Evolutionary conservation across 2,888 invertebrate genomes (phyloP), one percentile per base, ranked within the genome.

Genomic region (Chesias legatella): DNA sequence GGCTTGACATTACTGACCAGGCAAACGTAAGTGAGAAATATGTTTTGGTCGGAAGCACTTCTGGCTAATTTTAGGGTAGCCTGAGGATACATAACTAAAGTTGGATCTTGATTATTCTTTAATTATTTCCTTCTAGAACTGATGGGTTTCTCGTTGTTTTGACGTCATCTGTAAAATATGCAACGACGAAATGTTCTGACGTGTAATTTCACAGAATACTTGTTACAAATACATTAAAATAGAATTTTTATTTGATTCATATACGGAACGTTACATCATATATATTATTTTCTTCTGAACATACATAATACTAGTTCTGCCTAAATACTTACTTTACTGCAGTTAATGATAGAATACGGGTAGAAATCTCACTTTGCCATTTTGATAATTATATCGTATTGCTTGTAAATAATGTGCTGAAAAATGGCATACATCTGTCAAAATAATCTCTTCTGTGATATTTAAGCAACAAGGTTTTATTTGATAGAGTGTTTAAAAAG

Each of bases 11-110:
- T 70, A 38, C 76, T 72, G 24, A 81, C 51, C 26, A 79, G 67
- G 53, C 84, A 84, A 24, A 80, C 74, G 37, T 83, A 84, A 1
- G 75, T 76, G 27, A 71, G 65, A 39, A 60, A 73, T 7, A 74
- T 63, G 44, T 80, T 83, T 47, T 82, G 80, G 30, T 81, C 82
- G 1, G 82, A 81, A 8, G 63, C 67, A 43, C 79, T 83, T 43
- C 58, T 69, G 7, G 64, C 41, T 10, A 77, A 47, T 45, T 66
- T 71, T 53, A 73, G 65, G 1, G 49, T 60, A 33, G 46, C 38
- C 22, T 44, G 22, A 39, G 53, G 53, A 41, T 51, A 44, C 55
- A 56, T 34, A 44, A 24, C 37, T 33, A 46, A 28, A 43, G 28
- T 3, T 41, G 36, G 10, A n/a, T n/a, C n/a, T 17, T 17, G 13